Evolutionary conservation across 2,888 invertebrate genomes (phyloP).

Genomic region (Pocota personata): DNA sequence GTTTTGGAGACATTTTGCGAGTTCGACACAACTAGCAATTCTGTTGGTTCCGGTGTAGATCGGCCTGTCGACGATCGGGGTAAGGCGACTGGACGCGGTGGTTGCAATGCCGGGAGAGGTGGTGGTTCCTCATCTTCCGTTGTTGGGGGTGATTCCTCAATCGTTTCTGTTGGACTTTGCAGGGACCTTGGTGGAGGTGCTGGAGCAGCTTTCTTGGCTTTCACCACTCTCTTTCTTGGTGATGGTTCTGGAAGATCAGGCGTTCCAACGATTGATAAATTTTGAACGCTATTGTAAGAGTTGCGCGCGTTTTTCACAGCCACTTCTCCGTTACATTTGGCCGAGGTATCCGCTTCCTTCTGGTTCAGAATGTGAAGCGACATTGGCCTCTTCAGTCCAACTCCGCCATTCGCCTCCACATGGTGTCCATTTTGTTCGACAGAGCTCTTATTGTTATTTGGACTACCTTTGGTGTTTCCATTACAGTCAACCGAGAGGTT

Average conservation of each 20-base stretch:
- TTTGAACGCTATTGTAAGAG: slow-evolving; percentile 71
- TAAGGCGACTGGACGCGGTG: slow-evolving; percentile 20
- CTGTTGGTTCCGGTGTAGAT: slow-evolving; percentile 32
- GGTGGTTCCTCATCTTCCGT: slow-evolving; percentile 19
- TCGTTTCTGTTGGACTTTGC: slow-evolving; percentile 73
- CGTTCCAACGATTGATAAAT: slow-evolving; percentile 36
- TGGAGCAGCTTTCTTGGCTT: slow-evolving; percentile 63
- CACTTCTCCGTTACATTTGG: slow-evolving; percentile 75
- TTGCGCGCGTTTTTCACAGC: slow-evolving; percentile 77
- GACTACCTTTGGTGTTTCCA: slow-evolving; percentile 77
- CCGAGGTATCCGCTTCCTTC: slow-evolving; percentile 60
- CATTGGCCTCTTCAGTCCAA: slow-evolving; percentile 55
- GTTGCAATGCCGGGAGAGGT: slow-evolving; percentile 41
- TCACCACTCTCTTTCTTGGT: slow-evolving; percentile 79
- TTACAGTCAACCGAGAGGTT: slow-evolving; percentile 79
- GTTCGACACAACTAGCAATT: slow-evolving; percentile 14
- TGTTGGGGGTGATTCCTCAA: slow-evolving; percentile 69
- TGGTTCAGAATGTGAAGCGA: slow-evolving; percentile 71
- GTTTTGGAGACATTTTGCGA: slow-evolving; percentile 79
- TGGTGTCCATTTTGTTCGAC: slow-evolving; percentile 43
- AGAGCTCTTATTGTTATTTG: slow-evolving; percentile 63
- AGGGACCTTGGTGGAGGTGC: slow-evolving; percentile 65
- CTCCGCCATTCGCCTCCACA: slow-evolving; percentile 41
- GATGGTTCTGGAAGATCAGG: slow-evolving; percentile 80
- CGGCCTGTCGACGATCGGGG: slow-evolving; percentile 25